These are phyloP conservation scores for Gorsachius magnificus DNA, from an alignment of 2,797 vertebrate species.

Conservation along the genomic window DNA sequence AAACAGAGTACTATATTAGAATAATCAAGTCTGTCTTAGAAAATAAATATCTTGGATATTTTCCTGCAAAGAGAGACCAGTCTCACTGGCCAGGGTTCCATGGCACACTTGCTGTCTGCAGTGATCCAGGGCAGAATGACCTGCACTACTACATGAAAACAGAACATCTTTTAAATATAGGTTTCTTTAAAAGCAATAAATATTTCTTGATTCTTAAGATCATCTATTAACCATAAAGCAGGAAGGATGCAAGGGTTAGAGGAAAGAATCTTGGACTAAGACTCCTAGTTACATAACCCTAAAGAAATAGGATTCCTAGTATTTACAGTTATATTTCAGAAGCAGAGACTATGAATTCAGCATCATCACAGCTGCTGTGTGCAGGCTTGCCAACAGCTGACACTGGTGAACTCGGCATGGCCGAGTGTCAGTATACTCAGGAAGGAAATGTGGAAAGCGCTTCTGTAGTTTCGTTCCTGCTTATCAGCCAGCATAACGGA, in stretches of 20 bases:
- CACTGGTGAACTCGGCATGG: not conserved
- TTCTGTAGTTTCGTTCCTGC: not conserved
- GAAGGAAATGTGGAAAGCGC: not conserved
- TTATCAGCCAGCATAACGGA: not conserved
- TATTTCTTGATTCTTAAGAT: conserved; percentile 72
- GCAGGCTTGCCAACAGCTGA: conserved; percentile 1
- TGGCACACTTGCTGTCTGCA: conserved; percentile 48
- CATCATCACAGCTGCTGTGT: not conserved
- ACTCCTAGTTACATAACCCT: conserved; percentile 53
- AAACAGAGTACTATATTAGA: not conserved
- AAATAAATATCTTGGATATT: conserved; percentile 56
- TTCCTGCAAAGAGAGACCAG: conserved; percentile 26
- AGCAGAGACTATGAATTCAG: conserved; percentile 50
- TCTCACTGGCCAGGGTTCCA: conserved; percentile 30
- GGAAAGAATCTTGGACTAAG: conserved; percentile 53
- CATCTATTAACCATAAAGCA: conserved; percentile 72
- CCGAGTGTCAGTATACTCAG: not conserved
- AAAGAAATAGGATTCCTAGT: conserved; percentile 55
- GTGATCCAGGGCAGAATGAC: conserved; percentile 46
- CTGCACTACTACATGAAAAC: conserved; percentile 43
- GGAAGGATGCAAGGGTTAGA: conserved; percentile 43
- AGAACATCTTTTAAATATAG: conserved; percentile 73
- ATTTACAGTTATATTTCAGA: conserved; percentile 40
- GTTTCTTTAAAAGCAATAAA: conserved; percentile 80
- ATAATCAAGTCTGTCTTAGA: conserved; percentile 43